Evolutionary conservation across 2,113 vertebrate species (phyloP).

Genomic region (Bos javanicus): DNA sequence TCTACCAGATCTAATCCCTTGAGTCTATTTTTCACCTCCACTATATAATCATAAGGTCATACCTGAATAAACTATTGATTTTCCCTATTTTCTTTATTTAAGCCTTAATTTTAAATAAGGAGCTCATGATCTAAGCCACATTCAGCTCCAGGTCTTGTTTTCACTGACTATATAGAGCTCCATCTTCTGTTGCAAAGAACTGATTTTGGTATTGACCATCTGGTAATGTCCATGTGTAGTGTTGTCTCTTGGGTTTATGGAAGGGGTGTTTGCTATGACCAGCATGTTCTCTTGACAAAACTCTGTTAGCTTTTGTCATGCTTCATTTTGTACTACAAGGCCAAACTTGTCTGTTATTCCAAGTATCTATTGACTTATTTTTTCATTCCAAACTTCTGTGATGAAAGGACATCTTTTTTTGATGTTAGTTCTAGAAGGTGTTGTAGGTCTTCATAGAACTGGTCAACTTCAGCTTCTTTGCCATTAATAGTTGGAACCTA

Average conservation of each 20-base stretch:
- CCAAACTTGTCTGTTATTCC: neutral
- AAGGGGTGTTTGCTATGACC: neutral
- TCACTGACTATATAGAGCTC: neutral
- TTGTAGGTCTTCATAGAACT: neutral
- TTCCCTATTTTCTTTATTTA: neutral
- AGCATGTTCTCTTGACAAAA: neutral
- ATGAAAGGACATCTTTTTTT: neutral
- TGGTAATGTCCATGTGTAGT: neutral
- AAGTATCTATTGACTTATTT: neutral
- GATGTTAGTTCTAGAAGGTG: neutral
- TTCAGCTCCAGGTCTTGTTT: neutral
- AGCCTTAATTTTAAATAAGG: neutral
- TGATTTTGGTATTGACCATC: neutral
- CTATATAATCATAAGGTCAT: neutral
- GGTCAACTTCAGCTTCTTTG: neutral
- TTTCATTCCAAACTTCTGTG: neutral
- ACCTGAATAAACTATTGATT: neutral
- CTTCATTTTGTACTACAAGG: neutral
- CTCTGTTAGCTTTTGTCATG: neutral
- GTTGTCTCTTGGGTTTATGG: neutral
- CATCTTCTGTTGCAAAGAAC: neutral
- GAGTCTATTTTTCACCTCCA: neutral
- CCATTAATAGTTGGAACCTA: neutral
- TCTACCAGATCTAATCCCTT: neutral
- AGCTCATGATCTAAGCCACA: neutral